Evolutionary conservation across 2,888 invertebrate genomes (phyloP).

Genomic region (Drosophila formosana): DNA sequence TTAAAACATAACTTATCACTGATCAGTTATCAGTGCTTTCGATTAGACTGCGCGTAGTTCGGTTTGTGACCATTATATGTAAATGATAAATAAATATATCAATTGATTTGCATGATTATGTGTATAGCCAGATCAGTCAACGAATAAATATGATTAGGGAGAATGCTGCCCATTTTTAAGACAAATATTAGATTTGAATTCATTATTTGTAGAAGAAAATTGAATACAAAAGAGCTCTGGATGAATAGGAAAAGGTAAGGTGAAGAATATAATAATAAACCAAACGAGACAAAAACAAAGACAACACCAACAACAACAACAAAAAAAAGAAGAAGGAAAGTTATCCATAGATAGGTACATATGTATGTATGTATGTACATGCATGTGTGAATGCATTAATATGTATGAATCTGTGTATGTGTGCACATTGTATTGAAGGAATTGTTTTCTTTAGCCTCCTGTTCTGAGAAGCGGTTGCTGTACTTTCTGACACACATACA

Average conservation of each 20-base stretch:
- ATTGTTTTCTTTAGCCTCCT: slow-evolving; percentile 59
- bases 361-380: background rate
- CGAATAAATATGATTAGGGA: too few species aligned
- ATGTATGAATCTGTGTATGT: background rate
- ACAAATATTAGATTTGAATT: too few species aligned
- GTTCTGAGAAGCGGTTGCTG: slow-evolving; percentile 56
- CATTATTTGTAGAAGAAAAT: too few species aligned
- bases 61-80: too few species aligned
- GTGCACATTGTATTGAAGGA: slow-evolving; percentile 43
- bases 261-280: slow-evolving; percentile 62
- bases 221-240: background rate
- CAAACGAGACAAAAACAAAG: slow-evolving; percentile 54
- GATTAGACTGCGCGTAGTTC: too few species aligned
- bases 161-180: too few species aligned
- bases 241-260: slow-evolving; percentile 30
- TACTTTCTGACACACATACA: slow-evolving; percentile 27
- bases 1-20: too few species aligned
- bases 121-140: too few species aligned
- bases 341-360: slow-evolving; percentile 19
- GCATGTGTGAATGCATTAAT: background rate
- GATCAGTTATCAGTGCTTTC: too few species aligned
- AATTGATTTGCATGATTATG: too few species aligned
- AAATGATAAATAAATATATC: too few species aligned
- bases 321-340: slow-evolving; percentile 28
- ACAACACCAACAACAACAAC: slow-evolving; percentile 37